Evolutionary conservation across 2,797 vertebrate genomes (phyloP), one percentile per base, ranked within the genome.

Genomic region (Myripristis murdjan): DNA sequence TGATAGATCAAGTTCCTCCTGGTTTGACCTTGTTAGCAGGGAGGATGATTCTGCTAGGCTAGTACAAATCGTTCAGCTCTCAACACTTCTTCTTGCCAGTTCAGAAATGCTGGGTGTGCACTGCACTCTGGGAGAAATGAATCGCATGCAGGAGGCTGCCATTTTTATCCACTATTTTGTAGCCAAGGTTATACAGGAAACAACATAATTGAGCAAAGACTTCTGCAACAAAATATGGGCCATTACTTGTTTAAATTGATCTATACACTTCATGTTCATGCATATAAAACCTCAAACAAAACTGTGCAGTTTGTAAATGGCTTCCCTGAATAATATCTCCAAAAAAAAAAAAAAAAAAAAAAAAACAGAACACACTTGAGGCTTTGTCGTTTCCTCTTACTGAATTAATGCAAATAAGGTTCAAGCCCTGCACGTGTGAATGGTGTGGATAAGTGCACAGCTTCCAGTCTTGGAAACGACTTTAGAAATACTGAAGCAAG

Each of bases 131-230:
- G 55, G 75, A 82, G 77, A 85, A 83, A 83, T 78, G 78, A 77
- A 88, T 75, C 87, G 67, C 77, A 79, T 79, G 68, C 79, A 35
- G 61, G 64, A 64, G 51, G 49, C 66, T 82, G 75, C 64, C 79
- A 66, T 85, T 78, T 85, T 84, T 71, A 87, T 81, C 67, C 78
- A 79, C 56, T 77, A 65, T 79, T 87, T 80, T 78, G 53, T 70
- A 70, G 64, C 73, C 87, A 89, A 88, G 83, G 84, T 87, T 75
- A 87, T 15, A 76, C 61, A 77, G 73, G 75, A 78, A 78, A 57
- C 56, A 37, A 22, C 33, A 70, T 59, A 72, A 70, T 74, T 64
- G 66, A 81, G 37, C 75, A 71, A 39, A 70, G 62, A 47, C 47
- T 56, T 81, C 14, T 64, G 22, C 64, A 51, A 28, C 51, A 70